Conservation (phyloP, 53 echinoderm and acorn worm species). For the Mesocentrotus franciscanus region DNA sequence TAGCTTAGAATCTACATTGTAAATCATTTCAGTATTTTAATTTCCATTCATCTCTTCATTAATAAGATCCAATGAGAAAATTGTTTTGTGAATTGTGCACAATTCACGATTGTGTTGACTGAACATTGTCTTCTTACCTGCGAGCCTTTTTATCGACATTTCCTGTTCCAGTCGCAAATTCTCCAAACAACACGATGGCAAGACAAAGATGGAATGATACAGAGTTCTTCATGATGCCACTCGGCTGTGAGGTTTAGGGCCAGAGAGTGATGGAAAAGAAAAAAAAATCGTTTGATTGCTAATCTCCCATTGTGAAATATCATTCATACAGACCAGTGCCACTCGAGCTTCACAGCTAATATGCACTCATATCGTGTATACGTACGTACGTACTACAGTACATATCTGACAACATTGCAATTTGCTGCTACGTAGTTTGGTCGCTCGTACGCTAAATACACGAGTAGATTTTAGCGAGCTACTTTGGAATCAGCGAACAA, state of each 20-base stretch:
- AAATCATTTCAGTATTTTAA: too few relatives aligned
- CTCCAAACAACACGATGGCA: slow-evolving; percentile 3
- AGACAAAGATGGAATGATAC: slow-evolving; percentile 6
- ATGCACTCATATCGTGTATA: too few relatives aligned
- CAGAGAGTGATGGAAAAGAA: slow-evolving; percentile 28
- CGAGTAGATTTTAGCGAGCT: neutral
- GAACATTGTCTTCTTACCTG: slow-evolving; percentile 18
- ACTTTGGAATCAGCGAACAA: neutral
- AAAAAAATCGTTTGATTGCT: neutral
- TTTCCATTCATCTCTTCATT: too few relatives aligned
- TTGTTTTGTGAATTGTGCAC: neutral
- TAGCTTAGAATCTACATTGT: too few relatives aligned
- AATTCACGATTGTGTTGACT: too few relatives aligned
- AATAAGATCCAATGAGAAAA: too few relatives aligned
- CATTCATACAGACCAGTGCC: neutral
- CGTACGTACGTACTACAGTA: neutral
- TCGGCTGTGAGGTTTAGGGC: slow-evolving; percentile 43
- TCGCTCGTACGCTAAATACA: neutral
- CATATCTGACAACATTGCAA: slow-evolving; percentile 39
- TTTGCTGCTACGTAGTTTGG: neutral
- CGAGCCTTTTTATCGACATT: slow-evolving; percentile 56
- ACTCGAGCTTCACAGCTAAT: neutral
- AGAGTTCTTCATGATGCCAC: slow-evolving; percentile 59
- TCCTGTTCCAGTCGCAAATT: slow-evolving; percentile 24
- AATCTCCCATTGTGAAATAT: slow-evolving; percentile 4